Conservation (phyloP, 35 echinoderm and acorn worm species). For the Ophioderma brevispina region DNA sequence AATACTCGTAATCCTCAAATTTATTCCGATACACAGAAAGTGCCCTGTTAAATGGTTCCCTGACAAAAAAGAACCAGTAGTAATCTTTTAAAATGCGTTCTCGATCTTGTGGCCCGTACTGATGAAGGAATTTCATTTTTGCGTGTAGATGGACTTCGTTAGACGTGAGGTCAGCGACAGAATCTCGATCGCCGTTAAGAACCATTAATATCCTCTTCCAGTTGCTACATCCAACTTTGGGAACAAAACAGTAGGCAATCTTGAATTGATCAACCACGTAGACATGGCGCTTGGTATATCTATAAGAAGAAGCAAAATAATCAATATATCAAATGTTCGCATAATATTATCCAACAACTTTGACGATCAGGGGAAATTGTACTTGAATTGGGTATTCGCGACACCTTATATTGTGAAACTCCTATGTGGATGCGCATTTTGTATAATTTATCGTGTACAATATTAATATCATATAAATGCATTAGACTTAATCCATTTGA, state of each 20-base stretch:
- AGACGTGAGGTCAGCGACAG: slow-evolving; percentile 70
- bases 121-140: slow-evolving; percentile 56
- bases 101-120: slow-evolving; percentile 27
- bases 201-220: slow-evolving; percentile 93
- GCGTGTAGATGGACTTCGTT: slow-evolving; percentile 80
- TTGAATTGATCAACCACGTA: slow-evolving; percentile 65
- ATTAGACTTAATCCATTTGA: no score
- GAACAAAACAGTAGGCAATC: slow-evolving; percentile 75
- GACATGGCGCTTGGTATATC: slow-evolving; percentile 70
- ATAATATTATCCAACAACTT: no score
- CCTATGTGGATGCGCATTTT: no score
- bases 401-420: no score
- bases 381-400: no score
- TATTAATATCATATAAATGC: no score
- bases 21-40: slow-evolving; percentile 91
- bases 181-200: slow-evolving; percentile 59
- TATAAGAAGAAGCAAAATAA: background rate
- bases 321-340: no score
- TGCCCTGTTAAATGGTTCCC: slow-evolving; percentile 78
- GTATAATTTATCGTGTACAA: no score
- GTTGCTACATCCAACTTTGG: slow-evolving; percentile 87
- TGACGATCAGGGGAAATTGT: no score
- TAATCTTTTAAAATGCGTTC: slow-evolving; percentile 62
- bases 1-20: slow-evolving; percentile 61
- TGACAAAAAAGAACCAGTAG: slow-evolving; percentile 80